Evolutionary conservation across 2,797 vertebrate genomes (phyloP).

Genomic region (Catharus ustulatus): DNA sequence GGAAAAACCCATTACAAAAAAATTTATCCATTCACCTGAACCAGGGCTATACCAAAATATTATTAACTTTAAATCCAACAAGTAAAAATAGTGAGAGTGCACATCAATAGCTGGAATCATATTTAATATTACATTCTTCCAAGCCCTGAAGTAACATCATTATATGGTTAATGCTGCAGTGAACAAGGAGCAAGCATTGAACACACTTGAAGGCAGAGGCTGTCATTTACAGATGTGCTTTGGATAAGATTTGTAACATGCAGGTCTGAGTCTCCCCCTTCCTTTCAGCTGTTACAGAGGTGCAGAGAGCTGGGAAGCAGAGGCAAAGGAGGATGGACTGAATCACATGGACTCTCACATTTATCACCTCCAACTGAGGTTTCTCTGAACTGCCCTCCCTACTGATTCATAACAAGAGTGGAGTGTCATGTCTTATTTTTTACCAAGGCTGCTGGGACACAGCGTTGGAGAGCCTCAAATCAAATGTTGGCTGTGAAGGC

Average conservation of each 20-base stretch:
- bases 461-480: not conserved
- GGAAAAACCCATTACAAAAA: not conserved
- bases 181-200: not conserved
- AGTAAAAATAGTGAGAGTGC: not conserved
- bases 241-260: not conserved
- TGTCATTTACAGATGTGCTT: not conserved
- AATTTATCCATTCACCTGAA: not conserved
- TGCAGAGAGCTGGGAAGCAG: not conserved
- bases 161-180: not conserved
- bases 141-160: not conserved
- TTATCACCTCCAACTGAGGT: not conserved
- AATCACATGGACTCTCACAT: not conserved
- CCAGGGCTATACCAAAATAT: not conserved
- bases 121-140: not conserved
- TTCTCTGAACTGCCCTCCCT: not conserved
- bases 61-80: not conserved
- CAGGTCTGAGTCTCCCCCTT: not conserved
- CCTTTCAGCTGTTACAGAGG: not conserved
- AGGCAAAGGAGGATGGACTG: not conserved
- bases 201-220: not conserved
- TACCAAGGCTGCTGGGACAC: not conserved
- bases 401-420: not conserved
- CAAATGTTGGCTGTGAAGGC: not conserved
- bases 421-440: not conserved
- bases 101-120: not conserved